Conservation (phyloP, 2,113 vertebrate species). For the Eonycteris spelaea region DNA sequence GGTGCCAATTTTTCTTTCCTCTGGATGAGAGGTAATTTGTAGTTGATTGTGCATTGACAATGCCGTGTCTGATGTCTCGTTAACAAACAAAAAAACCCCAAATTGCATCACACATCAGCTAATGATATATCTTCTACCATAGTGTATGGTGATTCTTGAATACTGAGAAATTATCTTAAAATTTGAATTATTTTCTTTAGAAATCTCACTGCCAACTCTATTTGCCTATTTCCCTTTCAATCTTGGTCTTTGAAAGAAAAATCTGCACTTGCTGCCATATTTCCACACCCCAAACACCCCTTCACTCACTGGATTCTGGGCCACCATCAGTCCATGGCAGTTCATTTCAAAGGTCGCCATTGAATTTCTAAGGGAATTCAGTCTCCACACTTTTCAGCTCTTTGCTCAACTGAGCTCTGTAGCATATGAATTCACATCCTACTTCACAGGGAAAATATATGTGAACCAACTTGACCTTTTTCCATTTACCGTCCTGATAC, state of each 20-base stretch:
- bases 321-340: neutral
- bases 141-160: neutral
- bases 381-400: neutral
- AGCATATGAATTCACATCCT: neutral
- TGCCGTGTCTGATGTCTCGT: neutral
- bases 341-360: neutral
- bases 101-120: neutral
- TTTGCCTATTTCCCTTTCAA: neutral
- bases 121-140: neutral
- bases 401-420: neutral
- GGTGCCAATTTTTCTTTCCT: slow-evolving; percentile 26
- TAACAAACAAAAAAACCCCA: slow-evolving; percentile 36
- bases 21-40: slow-evolving; percentile 51
- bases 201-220: neutral
- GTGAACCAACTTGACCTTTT: neutral
- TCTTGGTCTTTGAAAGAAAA: neutral
- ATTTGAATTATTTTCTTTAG: slow-evolving; percentile 1
- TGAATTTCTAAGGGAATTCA: neutral
- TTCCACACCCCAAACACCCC: neutral
- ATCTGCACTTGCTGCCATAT: neutral
- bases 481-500: neutral
- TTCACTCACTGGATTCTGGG: neutral
- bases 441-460: neutral
- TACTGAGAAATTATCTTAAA: slow-evolving; percentile 34
- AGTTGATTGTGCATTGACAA: slow-evolving; percentile 37